Conservation (phyloP, 2,113 vertebrate species). For the Pterophyllum scalare region DNA sequence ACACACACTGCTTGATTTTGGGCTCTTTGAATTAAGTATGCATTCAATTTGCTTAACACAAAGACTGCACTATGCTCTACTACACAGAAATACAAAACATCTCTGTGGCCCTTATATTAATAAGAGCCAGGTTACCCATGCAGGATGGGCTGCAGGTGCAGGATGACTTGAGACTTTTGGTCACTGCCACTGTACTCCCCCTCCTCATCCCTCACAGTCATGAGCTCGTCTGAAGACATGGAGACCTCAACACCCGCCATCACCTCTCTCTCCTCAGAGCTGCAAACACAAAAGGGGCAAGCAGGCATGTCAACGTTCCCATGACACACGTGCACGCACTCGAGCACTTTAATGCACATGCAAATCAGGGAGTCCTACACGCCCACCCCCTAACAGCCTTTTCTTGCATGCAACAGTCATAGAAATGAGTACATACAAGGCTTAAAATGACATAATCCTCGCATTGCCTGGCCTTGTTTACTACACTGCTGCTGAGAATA, state of each 20-base stretch:
- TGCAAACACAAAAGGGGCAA: slow-evolving; percentile 39
- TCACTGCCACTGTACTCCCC: slow-evolving; percentile 84
- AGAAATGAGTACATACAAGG: slow-evolving; percentile 31
- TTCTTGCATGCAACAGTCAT: slow-evolving; percentile 46
- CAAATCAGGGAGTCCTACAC: slow-evolving; percentile 30
- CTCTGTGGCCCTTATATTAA: background rate
- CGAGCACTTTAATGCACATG: slow-evolving; percentile 31
- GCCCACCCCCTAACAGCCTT: background rate
- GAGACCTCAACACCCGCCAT: slow-evolving; percentile 90
- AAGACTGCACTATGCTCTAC: background rate
- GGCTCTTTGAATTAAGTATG: background rate
- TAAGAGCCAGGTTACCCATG: slow-evolving; percentile 82
- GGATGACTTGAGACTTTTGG: slow-evolving; percentile 88
- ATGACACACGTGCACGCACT: slow-evolving; percentile 35
- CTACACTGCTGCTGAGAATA: background rate
- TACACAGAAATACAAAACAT: background rate
- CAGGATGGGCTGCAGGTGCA: slow-evolving; percentile 89
- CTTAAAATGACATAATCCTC: slow-evolving; percentile 55
- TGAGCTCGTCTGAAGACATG: slow-evolving; percentile 88
- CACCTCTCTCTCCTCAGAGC: slow-evolving; percentile 67
- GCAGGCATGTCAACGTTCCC: slow-evolving; percentile 52
- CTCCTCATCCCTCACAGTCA: slow-evolving; percentile 87
- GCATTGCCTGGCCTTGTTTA: background rate
- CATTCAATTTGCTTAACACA: background rate
- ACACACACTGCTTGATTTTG: background rate